Percentiles rank a stretch among this genome's conserved stretches.
phyloP scores from a whole-genome alignment of 2,113 vertebrate genomes.

The Dromaius novaehollandiae region DNA sequence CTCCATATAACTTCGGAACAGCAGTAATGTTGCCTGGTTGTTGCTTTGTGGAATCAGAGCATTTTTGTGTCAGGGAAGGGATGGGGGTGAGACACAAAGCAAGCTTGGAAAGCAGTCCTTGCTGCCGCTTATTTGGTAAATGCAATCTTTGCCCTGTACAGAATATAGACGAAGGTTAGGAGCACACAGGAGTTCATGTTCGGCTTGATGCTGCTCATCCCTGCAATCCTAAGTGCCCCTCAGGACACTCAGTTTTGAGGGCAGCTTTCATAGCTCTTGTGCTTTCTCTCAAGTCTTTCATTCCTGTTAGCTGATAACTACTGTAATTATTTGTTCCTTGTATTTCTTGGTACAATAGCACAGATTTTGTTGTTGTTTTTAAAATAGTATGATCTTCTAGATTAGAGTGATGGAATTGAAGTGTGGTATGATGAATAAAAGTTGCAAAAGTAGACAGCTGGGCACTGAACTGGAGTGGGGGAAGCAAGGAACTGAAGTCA shows the following conservation, averaged over 20 bases:
- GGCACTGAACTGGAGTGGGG: neutral
- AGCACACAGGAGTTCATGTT: neutral
- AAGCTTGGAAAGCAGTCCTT: neutral
- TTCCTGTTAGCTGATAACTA: neutral
- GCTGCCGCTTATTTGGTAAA: neutral
- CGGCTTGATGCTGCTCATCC: neutral
- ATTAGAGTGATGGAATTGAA: neutral
- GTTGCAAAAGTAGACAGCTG: neutral
- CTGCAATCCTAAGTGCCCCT: neutral
- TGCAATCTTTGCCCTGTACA: no score
- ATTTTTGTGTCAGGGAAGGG: neutral
- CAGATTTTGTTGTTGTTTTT: neutral
- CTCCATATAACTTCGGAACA: no score
- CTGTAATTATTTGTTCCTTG: rapidly evolving
- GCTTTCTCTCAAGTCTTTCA: neutral
- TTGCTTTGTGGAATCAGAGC: neutral
- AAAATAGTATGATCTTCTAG: rapidly evolving
- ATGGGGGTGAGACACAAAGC: no score
- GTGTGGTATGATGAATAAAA: neutral
- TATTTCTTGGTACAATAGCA: rapidly evolving
- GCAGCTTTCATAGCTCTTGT: neutral
- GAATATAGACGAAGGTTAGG: no score
- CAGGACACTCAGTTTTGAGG: neutral
- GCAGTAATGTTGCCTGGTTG: neutral
- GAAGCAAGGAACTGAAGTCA: neutral